A percentile compares a stretch with the other conserved stretches of the same genome.
These are phyloP conservation scores for Anadara kagoshimensis DNA, from an alignment of 1,140 invertebrate species.

Conservation along the genomic window DNA sequence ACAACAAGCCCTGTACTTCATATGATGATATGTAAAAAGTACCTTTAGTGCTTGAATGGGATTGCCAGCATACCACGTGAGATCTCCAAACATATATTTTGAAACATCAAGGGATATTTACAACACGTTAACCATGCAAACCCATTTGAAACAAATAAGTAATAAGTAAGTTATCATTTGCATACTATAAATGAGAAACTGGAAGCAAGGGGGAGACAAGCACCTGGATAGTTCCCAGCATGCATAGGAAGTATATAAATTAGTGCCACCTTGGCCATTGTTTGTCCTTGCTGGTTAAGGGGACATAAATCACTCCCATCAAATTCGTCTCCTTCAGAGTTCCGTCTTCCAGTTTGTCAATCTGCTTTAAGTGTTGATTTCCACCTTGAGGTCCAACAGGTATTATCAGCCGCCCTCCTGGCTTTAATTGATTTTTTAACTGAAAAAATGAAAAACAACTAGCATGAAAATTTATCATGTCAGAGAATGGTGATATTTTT, in stretches of 20 bases:
- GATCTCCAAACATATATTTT: too few relatives aligned
- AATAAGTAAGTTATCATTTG: too few relatives aligned
- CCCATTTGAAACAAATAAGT: too few relatives aligned
- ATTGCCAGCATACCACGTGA: too few relatives aligned
- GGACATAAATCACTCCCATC: constrained; percentile 98
- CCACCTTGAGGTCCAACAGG: constrained; percentile 87
- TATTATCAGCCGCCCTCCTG: constrained; percentile 91
- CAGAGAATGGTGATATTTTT: too few relatives aligned
- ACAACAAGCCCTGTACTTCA: too few relatives aligned
- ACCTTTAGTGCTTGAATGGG: too few relatives aligned
- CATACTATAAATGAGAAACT: too few relatives aligned
- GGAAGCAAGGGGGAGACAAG: neutral
- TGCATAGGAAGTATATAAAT: constrained; percentile 11
- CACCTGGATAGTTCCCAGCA: constrained; percentile 16
- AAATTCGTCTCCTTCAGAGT: constrained; percentile 84
- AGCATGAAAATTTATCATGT: too few relatives aligned
- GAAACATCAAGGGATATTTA: too few relatives aligned
- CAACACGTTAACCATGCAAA: too few relatives aligned
- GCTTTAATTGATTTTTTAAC: constrained; percentile 83
- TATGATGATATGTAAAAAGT: too few relatives aligned
- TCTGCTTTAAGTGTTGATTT: constrained; percentile 70
- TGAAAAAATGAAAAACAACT: constrained; percentile 59
- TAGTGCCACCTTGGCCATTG: constrained; percentile 78
- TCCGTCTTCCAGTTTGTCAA: constrained; percentile 92
- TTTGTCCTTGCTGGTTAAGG: constrained; percentile 90